Evolutionary conservation across 64 coral and sea anemone species (phyloP), one percentile per base, ranked within the genome.

Genomic region (Pachyseris speciosa): DNA sequence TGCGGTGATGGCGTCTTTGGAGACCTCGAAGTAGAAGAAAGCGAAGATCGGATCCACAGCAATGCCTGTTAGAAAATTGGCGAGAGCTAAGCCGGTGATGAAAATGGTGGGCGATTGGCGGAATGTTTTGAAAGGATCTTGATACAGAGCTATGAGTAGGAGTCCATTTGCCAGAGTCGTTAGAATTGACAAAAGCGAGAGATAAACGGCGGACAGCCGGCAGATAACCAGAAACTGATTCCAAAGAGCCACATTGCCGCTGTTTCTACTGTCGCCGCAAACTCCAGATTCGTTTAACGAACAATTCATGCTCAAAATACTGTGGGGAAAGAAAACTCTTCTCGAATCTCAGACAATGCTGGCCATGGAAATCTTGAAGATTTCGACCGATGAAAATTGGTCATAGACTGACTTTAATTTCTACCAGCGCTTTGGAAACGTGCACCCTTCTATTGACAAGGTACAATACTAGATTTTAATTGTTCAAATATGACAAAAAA

Each of bases 11-110:
- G 57, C 27, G 19, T 72, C 33, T 10, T 55, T 74, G 26, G 64
- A 91, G 10, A 91, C 74, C 37, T 30, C 36, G 26, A 95, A 81
- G 61, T 80, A 95, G 26, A 91, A 83, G 32, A 87, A 91, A 4
- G 89, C 88, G 16, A 87, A 94, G 0, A 92, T 32, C 2, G 94
- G 94, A 61, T 95, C 94, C 22, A 95, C 80, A 1, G 74, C 17
- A 0, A 87, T 10, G 0, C 94, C 94, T 0, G 78, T 95, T 13
- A 95, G 50, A 48, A 95, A 77, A 41, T 95, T 83, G 2, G 88
- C 94, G 3, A 78, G 16, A 9, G 94, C 88, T 38, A 95, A 86
- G 19, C 73, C 63, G 12, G 68, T 74, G n/a, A 91, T 87, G 53
- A 95, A 95, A 57, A 91, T 42, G 27, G 80, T 91, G 13, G 86